Evolutionary conservation across 2,888 invertebrate genomes (phyloP).

Genomic region (Chalcis sispes): DNA sequence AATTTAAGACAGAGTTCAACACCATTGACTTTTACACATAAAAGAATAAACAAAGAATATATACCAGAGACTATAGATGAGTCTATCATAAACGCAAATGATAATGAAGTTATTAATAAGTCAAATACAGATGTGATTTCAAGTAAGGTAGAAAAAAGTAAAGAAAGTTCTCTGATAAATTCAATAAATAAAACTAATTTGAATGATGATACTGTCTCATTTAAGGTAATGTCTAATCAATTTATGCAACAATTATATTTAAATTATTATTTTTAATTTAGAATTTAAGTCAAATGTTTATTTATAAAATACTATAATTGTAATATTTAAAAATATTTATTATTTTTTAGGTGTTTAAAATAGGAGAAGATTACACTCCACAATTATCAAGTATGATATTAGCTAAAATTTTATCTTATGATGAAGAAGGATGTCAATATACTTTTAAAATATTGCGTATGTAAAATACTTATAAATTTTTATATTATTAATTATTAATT

Average conservation of each 20-base stretch:
- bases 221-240: conserved; percentile 58
- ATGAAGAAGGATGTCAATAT: conserved; percentile 58
- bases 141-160: conserved; percentile 26
- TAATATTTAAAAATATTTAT: conserved; percentile 16
- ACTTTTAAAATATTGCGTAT: conserved; percentile 65
- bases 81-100: no score
- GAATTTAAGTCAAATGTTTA: conserved; percentile 4
- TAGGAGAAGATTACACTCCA: conserved; percentile 74
- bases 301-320: conserved; percentile 9
- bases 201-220: conserved; percentile 61
- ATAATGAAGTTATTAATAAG: no score
- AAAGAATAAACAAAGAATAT: conserved; percentile 43
- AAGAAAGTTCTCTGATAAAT: conserved; percentile 45
- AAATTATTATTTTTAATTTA: conserved; percentile 42
- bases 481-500: conserved; percentile 11
- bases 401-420: conserved; percentile 66
- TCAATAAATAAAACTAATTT: conserved; percentile 48
- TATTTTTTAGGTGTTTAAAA: conserved; percentile 70
- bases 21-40: conserved; percentile 63
- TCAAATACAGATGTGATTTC: neutral
- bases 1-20: conserved; percentile 65
- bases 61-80: conserved; percentile 28
- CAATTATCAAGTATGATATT: conserved; percentile 72
- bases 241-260: neutral
- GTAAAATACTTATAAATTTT: conserved; percentile 44